Evolutionary conservation across 2,888 invertebrate genomes (phyloP), one percentile per base, ranked within the genome.

Genomic region (Julus scanicus): DNA sequence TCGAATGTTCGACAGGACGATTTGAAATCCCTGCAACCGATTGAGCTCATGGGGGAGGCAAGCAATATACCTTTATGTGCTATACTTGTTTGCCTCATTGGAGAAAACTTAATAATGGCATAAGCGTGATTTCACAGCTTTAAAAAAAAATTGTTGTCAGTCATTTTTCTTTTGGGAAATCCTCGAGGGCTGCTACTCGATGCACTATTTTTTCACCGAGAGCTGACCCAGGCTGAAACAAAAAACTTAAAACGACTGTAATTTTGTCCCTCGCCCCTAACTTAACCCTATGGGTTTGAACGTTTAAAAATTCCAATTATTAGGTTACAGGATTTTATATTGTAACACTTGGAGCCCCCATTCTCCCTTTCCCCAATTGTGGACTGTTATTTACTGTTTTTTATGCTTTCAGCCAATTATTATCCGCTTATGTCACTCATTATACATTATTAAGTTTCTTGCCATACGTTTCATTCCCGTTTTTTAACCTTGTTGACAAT

Each of bases 271-370:
- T 71, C n/a, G 57, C 57, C 71, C 71, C 71, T 71, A 71, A 71
- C 71, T 71, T 71, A 71, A 71, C 71, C 71, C 71, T 71, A 71
- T 71, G 71, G 71, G 71, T 71, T 71, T 20, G 71, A 71, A 71
- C 29, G 29, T 71, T 71, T 71, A 29, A 71, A 57, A 71, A 71
- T 71, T 71, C 71, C 71, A 71, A 71, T 71, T 71, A 29, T 71
- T 71, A 71, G 40, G 40, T 84, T 84, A 44, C 84, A 84, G 84
- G 84, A 44, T 48, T 84, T 84, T 84, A 84, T 40, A 44, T 84
- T 84, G 84, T 84, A 48, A 84, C 84, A 44, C 84, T 84, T 84
- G 44, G 44, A 44, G 84, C 40, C 48, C 84, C 84, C 84, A 84
- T 84, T 48, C 5, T 39, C 84, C 44, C 84, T 40, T 39, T 84